Evolutionary conservation across 2,113 vertebrate genomes (phyloP).

Genomic region (Perccottus glenii): DNA sequence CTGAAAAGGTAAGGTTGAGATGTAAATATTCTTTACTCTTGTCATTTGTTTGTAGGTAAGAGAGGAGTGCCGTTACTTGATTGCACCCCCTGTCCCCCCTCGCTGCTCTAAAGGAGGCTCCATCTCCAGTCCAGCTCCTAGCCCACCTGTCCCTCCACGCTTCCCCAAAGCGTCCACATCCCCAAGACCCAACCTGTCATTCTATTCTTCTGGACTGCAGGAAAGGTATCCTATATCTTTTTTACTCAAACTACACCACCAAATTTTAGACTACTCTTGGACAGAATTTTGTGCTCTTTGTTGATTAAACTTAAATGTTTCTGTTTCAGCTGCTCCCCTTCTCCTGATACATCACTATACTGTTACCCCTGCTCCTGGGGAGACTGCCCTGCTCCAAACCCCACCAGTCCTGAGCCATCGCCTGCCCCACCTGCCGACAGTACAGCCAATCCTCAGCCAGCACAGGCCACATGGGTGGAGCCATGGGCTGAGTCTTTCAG

Average conservation of each 20-base stretch:
- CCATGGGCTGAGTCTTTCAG: conserved; percentile 83
- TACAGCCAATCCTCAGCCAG: conserved; percentile 75
- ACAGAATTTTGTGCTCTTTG: background rate
- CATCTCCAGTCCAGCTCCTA: conserved; percentile 76
- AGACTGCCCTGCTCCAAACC: conserved; percentile 87
- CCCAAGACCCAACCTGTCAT: conserved; percentile 88
- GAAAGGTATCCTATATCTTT: conserved; percentile 81
- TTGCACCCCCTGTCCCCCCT: conserved; percentile 92
- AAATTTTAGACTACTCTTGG: too few relatives aligned
- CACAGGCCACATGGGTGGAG: conserved; percentile 84
- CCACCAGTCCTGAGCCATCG: conserved; percentile 67
- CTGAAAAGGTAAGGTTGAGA: conserved; percentile 19
- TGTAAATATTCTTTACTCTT: conserved; percentile 20
- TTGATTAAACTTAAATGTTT: background rate
- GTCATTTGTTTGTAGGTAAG: conserved; percentile 84
- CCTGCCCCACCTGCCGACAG: conserved; percentile 46
- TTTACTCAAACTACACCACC: background rate
- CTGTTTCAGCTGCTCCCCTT: conserved; percentile 81
- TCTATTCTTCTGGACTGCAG: conserved; percentile 93
- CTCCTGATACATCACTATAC: conserved; percentile 90
- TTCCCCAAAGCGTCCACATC: conserved; percentile 82
- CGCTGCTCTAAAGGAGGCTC: conserved; percentile 82
- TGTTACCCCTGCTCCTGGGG: conserved; percentile 96
- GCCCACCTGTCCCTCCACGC: conserved; percentile 85
- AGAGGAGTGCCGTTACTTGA: conserved; percentile 94